Evolutionary conservation across 2,888 invertebrate species (phyloP).

Genomic region (Alcis repandata): DNA sequence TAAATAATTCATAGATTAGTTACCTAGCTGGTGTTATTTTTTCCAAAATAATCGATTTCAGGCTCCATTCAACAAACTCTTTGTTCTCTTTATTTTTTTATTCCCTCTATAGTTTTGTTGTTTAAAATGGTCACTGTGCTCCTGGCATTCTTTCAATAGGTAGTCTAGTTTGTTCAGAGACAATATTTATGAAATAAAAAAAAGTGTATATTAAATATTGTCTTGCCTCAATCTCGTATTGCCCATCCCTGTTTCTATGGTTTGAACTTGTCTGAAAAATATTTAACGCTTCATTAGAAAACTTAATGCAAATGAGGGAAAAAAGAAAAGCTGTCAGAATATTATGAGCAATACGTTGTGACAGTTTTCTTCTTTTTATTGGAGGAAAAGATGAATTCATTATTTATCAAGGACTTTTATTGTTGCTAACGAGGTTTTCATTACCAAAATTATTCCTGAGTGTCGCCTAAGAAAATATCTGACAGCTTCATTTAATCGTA

Average conservation of each 20-base stretch:
- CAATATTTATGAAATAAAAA: too few relatives aligned
- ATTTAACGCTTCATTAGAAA: slow-evolving; percentile 48
- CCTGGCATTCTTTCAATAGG: too few relatives aligned
- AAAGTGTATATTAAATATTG: not conserved
- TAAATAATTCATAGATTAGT: too few relatives aligned
- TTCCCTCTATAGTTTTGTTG: too few relatives aligned
- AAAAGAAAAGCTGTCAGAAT: slow-evolving; percentile 56
- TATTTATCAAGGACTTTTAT: not conserved
- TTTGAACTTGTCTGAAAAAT: slow-evolving; percentile 45
- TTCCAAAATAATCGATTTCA: too few relatives aligned
- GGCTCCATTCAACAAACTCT: too few relatives aligned
- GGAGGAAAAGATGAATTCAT: not conserved
- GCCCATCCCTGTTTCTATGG: slow-evolving; percentile 38
- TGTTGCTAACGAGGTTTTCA: not conserved
- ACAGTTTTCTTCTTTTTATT: slow-evolving; percentile 53
- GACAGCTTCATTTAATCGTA: too few relatives aligned
- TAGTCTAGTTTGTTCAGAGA: too few relatives aligned
- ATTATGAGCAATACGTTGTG: slow-evolving; percentile 59
- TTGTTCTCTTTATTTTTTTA: too few relatives aligned
- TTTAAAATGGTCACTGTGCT: too few relatives aligned
- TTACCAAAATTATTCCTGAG: not conserved
- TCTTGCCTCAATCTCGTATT: slow-evolving; percentile 46
- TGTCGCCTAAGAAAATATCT: not conserved
- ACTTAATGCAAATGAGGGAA: slow-evolving; percentile 68
- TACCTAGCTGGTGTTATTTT: too few relatives aligned